Base-by-base conservation (phyloP, 2,888 invertebrate species). In the Acrobasis suavella region DNA sequence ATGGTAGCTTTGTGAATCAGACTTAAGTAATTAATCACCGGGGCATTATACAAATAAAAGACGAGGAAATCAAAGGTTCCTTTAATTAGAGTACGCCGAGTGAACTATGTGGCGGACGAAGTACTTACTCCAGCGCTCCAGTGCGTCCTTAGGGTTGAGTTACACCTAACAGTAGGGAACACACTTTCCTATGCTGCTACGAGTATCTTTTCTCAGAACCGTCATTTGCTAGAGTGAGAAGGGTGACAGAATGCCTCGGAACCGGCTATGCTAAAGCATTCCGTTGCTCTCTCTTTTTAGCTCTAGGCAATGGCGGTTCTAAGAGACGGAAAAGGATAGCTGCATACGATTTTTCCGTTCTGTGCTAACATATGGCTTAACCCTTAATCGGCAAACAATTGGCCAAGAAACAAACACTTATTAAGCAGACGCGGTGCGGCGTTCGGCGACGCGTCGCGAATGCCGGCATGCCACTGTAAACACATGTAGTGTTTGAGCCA, bases 361-460 rank as follows among this genome's bases (percentile, higher is more conserved):
- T n/a, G n/a, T n/a, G n/a, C n/a, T n/a, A n/a, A n/a, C n/a, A n/a
- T n/a, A n/a, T n/a, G n/a, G n/a, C n/a, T n/a, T n/a, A n/a, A n/a
- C n/a, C n/a, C n/a, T n/a, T n/a, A n/a, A n/a, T 69, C 50, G 64
- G 54, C 69, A 69, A 72, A 73, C 72, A 68, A 72, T 71, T 68
- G 68, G 61, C 65, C 64, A 67, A 72, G 67, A 69, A 69, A 72
- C 70, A 69, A 68, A 64, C 65, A 64, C 66, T 72, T 69, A 70
- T 71, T 69, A 67, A 65, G 65, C 69, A 69, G 69, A 71, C 70
- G 65, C 64, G 65, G 52, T 2, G 17, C 46, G 46, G 8, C 51
- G 46, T 50, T 17, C 49, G 32, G 60, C 42, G 32, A 0, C 32
- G 32, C 32, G 32, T 32, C 32, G 32, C 32, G 5, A 32, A 32